phyloP scores from a whole-genome alignment of 2,888 invertebrate genomes.

The Cosmia pyralina region DNA sequence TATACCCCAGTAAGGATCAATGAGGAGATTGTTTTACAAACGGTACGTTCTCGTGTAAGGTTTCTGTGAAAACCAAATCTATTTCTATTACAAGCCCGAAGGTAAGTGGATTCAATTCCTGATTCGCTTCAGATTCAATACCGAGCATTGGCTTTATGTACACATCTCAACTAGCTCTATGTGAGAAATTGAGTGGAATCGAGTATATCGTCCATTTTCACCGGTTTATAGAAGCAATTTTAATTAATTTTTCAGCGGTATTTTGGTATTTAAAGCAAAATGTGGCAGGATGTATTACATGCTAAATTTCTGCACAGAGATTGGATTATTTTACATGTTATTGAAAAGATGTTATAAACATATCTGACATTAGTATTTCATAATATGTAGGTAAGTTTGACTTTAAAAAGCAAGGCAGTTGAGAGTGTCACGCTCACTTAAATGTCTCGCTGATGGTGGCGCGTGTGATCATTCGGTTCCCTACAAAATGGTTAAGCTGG shows the following conservation, averaged over 20 bases:
- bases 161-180: too few species aligned
- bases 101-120: not conserved
- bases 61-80: conserved; percentile 19
- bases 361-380: too few species aligned
- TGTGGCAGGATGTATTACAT: not conserved
- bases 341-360: too few species aligned
- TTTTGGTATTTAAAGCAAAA: not conserved
- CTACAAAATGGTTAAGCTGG: too few species aligned
- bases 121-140: conserved; percentile 6
- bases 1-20: not conserved
- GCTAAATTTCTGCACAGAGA: not conserved
- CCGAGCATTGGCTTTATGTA: not conserved
- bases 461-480: too few species aligned
- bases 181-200: not conserved
- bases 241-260: not conserved
- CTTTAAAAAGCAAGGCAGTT: too few species aligned
- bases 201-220: not conserved
- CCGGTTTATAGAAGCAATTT: not conserved
- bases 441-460: too few species aligned
- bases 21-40: conserved; percentile 30
- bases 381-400: too few species aligned
- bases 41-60: not conserved
- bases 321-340: not conserved
- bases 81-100: not conserved
- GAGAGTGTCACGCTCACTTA: too few species aligned